Evolutionary conservation across 2,113 vertebrate species (phyloP).

Genomic region (Heterotilapia buettikoferi): DNA sequence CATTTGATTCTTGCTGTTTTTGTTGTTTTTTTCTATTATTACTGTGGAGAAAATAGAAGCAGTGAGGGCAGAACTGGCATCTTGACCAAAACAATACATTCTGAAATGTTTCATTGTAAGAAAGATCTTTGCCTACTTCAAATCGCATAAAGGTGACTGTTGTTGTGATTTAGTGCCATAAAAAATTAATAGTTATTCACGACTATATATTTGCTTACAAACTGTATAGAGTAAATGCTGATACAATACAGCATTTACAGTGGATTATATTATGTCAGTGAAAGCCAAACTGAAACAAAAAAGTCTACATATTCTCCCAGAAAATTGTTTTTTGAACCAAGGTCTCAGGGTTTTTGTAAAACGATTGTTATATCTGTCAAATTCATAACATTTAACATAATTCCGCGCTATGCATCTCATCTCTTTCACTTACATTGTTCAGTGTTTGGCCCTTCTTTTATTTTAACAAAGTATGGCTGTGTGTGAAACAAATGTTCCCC

Average conservation of each 20-base stretch:
- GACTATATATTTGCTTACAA: neutral
- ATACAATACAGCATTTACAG: neutral
- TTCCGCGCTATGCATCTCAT: accelerated
- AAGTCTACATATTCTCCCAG: neutral
- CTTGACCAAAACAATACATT: neutral
- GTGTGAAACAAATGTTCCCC: neutral
- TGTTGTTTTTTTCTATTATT: neutral
- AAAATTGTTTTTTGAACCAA: neutral
- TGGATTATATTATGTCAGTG: neutral
- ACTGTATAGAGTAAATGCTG: neutral
- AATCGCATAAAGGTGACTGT: neutral
- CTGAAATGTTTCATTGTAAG: neutral
- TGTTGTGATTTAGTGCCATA: neutral
- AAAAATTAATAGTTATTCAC: neutral
- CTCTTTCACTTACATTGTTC: neutral
- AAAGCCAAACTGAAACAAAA: neutral
- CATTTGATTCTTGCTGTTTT: neutral
- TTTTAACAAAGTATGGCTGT: neutral
- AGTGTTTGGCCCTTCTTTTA: neutral
- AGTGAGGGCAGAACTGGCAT: neutral
- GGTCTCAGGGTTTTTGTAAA: neutral
- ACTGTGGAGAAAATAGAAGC: neutral
- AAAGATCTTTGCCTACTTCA: neutral
- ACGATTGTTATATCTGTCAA: neutral
- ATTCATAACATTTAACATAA: neutral